These are phyloP conservation scores for Drosophila arawakana DNA, from an alignment of 1,140 invertebrate species.

Conservation along the genomic window DNA sequence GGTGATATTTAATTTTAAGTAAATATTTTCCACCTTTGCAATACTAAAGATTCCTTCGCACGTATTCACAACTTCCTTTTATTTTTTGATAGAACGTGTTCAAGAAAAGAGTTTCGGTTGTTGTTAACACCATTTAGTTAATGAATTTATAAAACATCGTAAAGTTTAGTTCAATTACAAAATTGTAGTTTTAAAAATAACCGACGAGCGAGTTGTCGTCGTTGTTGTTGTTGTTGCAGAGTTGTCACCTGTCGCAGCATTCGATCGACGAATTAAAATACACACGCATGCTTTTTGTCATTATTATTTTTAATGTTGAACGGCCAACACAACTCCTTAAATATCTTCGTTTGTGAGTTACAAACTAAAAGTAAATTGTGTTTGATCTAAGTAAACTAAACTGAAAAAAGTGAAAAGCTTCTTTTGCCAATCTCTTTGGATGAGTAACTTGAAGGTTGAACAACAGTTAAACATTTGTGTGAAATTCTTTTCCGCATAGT, in stretches of 20 bases:
- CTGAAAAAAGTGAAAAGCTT: background rate
- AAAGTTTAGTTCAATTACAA: background rate
- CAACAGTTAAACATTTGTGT: slow-evolving; percentile 28
- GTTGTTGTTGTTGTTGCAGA: slow-evolving; percentile 37
- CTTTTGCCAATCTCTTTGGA: background rate
- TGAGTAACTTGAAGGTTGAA: slow-evolving; percentile 13
- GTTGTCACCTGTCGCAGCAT: slow-evolving; percentile 65
- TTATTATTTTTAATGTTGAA: slow-evolving; percentile 51
- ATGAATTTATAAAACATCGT: background rate
- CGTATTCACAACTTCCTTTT: background rate
- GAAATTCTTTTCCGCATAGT: background rate
- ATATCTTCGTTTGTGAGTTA: slow-evolving; percentile 1
- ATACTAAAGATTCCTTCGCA: background rate
- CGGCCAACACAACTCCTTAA: slow-evolving; percentile 26
- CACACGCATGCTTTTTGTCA: slow-evolving; percentile 71
- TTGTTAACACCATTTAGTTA: background rate
- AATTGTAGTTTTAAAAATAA: slow-evolving; percentile 63
- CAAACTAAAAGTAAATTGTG: slow-evolving; percentile 1
- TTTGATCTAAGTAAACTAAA: background rate
- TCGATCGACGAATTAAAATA: slow-evolving; percentile 66
- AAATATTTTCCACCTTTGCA: background rate
- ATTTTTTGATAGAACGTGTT: background rate
- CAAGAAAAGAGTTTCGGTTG: background rate
- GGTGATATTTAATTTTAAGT: background rate
- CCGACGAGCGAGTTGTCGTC: slow-evolving; percentile 29